Evolutionary conservation across 2,888 invertebrate species (phyloP).

Genomic region (Cheilosia urbana): DNA sequence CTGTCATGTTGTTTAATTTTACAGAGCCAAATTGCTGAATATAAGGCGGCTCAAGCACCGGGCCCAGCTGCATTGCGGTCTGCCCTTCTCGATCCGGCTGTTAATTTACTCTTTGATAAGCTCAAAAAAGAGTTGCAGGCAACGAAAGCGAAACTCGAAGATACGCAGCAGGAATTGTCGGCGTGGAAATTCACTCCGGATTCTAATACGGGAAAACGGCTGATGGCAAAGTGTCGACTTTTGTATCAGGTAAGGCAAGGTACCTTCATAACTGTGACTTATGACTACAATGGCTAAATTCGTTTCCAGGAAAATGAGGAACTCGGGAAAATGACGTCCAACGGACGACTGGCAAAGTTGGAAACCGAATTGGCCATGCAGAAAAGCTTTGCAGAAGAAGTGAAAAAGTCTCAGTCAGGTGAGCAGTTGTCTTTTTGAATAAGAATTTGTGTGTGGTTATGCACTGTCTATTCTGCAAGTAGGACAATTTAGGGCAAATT

Average conservation of each 20-base stretch:
- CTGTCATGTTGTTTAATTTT: slow-evolving; percentile 4
- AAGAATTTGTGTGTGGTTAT: too few species aligned
- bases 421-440: slow-evolving; percentile 72
- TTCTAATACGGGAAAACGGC: slow-evolving; percentile 97
- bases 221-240: slow-evolving; percentile 98
- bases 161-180: slow-evolving; percentile 98
- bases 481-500: too few species aligned
- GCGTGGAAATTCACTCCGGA: slow-evolving; percentile 99
- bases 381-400: slow-evolving; percentile 97
- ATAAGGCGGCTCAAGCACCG: slow-evolving; percentile 95
- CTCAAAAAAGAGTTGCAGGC: slow-evolving; percentile 95
- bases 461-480: too few species aligned
- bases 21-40: slow-evolving; percentile 96
- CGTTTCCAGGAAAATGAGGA: slow-evolving; percentile 93
- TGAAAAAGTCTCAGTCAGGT: slow-evolving; percentile 98
- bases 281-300: background rate
- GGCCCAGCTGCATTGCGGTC: slow-evolving; percentile 90
- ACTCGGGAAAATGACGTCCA: slow-evolving; percentile 96
- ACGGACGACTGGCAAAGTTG: slow-evolving; percentile 96
- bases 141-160: slow-evolving; percentile 95
- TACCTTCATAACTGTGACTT: background rate
- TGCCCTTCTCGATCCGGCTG: slow-evolving; percentile 96
- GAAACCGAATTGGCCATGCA: slow-evolving; percentile 98
- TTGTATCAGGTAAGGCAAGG: slow-evolving; percentile 88
- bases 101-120: slow-evolving; percentile 95